These are phyloP conservation scores for Parascotia fuliginaria DNA, from an alignment of 2,888 invertebrate genomes.

Conservation along the genomic window DNA sequence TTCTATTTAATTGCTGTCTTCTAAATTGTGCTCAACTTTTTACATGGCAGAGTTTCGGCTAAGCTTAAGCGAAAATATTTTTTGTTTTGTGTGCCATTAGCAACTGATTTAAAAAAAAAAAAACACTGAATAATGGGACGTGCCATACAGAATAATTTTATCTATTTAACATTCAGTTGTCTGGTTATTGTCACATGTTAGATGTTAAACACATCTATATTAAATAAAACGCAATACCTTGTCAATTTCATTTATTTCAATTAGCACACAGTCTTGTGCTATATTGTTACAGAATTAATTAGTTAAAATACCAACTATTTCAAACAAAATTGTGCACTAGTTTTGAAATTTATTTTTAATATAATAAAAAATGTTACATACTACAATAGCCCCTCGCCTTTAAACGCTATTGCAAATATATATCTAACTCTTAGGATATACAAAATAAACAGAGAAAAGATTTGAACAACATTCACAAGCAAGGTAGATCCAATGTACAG, in stretches of 20 bases:
- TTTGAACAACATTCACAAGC: slow-evolving; percentile 33
- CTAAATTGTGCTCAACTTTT: too few species aligned
- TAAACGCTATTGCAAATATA: slow-evolving; percentile 26
- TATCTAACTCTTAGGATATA: slow-evolving; percentile 16
- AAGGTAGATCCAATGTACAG: slow-evolving; percentile 24
- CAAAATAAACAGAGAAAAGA: slow-evolving; percentile 25
- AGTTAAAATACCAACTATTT: slow-evolving; percentile 68
- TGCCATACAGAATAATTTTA: too few species aligned
- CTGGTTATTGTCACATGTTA: too few species aligned
- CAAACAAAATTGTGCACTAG: slow-evolving; percentile 75
- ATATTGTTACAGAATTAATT: slow-evolving; percentile 72
- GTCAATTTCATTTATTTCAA: slow-evolving; percentile 74
- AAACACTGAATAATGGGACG: too few species aligned
- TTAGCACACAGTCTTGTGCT: slow-evolving; percentile 77
- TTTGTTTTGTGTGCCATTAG: too few species aligned
- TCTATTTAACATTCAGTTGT: too few species aligned
- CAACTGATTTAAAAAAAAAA: too few species aligned
- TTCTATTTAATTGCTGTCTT: too few species aligned
- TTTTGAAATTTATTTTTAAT: slow-evolving; percentile 55
- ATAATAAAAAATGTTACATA: slow-evolving; percentile 42
- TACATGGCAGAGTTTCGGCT: too few species aligned
- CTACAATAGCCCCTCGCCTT: slow-evolving; percentile 22
- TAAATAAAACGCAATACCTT: slow-evolving; percentile 45
- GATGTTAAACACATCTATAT: too few species aligned
- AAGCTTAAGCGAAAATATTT: too few species aligned